Base-by-base conservation (phyloP, 2,888 invertebrate genomes). In the Lasius platythorax region DNA sequence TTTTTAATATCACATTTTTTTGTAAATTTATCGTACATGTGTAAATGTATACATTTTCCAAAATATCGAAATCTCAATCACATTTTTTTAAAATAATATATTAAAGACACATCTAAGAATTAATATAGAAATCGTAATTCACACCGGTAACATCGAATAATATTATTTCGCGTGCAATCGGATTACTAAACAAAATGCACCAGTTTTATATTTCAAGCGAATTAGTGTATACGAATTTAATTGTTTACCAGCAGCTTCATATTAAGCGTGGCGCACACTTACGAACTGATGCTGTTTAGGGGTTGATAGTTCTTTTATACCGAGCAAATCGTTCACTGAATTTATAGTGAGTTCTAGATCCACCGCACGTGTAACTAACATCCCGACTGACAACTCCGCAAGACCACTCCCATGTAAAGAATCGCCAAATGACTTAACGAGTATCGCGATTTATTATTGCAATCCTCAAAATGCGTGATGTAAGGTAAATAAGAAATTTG, bases 241-340 rank as follows among this genome's bases (percentile, higher is more conserved):
- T 74, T 33, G 68, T 92, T 93, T 92, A 93, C 93, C 93, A 92
- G 87, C 75, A 91, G 87, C 89, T 91, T 93, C 93, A 93, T 93
- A 82, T 86, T 87, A 87, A 88, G 72, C 82, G 84, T 89, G 68
- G 87, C 79, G 73, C 83, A 87, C 86, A 58, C 63, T 85, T 40
- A 66, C 87, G 68, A 85, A 93, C 92, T 93, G 91, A 89, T 89
- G 43, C 88, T 56, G 79, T 61, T 63, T 85, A 73, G 61, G 87
- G 79, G 84, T 87, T 88, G 78, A 83, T 85, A 88, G 88, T 91
- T 90, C 92, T 93, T 93, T 93, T 93, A 93, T 93, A 93, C 91
- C 85, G 28, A 23, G 43, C 76, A 86, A 88, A 86, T 90, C 63
- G 89, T 90, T 88, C 50, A 46, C 78, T 86, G 53, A 73, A 87